A percentile compares a stretch with the other conserved stretches of the same genome.
These are phyloP conservation scores for Drosophila conformis DNA, from an alignment of 2,888 invertebrate genomes.

Conservation along the genomic window DNA sequence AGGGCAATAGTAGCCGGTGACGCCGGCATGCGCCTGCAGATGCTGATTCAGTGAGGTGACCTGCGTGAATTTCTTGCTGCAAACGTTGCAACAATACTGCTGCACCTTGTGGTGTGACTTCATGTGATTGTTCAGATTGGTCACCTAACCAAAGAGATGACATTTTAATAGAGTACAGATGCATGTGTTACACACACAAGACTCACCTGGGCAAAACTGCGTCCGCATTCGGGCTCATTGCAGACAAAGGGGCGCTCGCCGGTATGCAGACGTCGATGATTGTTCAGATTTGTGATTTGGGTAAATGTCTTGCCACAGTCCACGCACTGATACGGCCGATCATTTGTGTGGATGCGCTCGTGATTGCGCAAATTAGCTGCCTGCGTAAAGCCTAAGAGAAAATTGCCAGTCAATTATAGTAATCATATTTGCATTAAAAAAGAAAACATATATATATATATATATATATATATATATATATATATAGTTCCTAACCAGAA, in stretches of 20 bases:
- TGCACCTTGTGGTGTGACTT: constrained; percentile 85
- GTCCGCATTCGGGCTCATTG: constrained; percentile 85
- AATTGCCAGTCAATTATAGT: background rate
- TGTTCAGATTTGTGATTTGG: constrained; percentile 85
- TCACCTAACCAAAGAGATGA: constrained; percentile 73
- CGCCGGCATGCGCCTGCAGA: constrained; percentile 84
- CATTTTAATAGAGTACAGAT: background rate
- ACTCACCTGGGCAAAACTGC: constrained; percentile 85
- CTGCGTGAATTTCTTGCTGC: constrained; percentile 85
- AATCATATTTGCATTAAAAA: background rate
- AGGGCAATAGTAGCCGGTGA: constrained; percentile 84
- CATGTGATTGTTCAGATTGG: constrained; percentile 85
- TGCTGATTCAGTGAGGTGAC: constrained; percentile 85
- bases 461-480: background rate
- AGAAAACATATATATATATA: background rate
- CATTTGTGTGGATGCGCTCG: constrained; percentile 85
- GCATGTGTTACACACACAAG: background rate
- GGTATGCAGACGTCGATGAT: constrained; percentile 85
- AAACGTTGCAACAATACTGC: constrained; percentile 85
- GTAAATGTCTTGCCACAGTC: constrained; percentile 85
- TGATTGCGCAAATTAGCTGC: constrained; percentile 85
- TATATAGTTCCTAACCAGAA: background rate
- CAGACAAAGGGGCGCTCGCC: constrained; percentile 85
- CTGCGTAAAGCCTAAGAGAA: constrained; percentile 83
- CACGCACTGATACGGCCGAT: constrained; percentile 84